These are phyloP conservation scores for Hyalella azteca DNA, from an alignment of 2,888 invertebrate species.

Conservation along the genomic window DNA sequence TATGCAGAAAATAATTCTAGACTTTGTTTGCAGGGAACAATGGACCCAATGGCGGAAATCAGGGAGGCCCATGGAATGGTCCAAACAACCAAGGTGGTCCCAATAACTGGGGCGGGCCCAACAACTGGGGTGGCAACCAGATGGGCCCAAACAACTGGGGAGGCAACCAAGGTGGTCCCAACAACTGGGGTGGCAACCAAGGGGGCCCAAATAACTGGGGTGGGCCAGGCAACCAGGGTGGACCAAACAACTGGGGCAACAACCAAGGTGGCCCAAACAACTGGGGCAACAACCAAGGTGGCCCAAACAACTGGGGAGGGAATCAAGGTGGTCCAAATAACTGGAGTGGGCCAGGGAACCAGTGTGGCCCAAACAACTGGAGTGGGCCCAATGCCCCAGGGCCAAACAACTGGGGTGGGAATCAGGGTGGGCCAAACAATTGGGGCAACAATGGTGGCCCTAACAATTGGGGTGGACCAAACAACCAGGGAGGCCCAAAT, in stretches of 20 bases:
- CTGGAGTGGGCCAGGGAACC: slow-evolving; percentile 52
- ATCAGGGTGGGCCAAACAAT: slow-evolving; percentile 44
- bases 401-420: slow-evolving; percentile 33
- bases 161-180: slow-evolving; percentile 59
- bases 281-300: slow-evolving; percentile 61
- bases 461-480: slow-evolving; percentile 53
- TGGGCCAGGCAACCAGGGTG: slow-evolving; percentile 49
- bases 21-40: not conserved
- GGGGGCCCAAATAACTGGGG: slow-evolving; percentile 58
- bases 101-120: slow-evolving; percentile 49
- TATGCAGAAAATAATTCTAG: too few species aligned
- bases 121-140: slow-evolving; percentile 49
- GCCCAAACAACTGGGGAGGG: slow-evolving; percentile 52
- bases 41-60: slow-evolving; percentile 51
- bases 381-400: slow-evolving; percentile 43
- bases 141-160: slow-evolving; percentile 66
- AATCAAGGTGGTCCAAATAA: slow-evolving; percentile 53
- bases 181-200: slow-evolving; percentile 54
- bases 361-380: slow-evolving; percentile 57
- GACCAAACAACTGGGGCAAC: slow-evolving; percentile 41
- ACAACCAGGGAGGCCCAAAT: slow-evolving; percentile 52
- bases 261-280: slow-evolving; percentile 40
- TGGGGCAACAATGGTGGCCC: slow-evolving; percentile 45
- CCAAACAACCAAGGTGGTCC: slow-evolving; percentile 51
- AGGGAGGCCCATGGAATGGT: slow-evolving; percentile 53